phyloP scores from a whole-genome alignment of 2,797 vertebrate genomes.

The Sparus aurata region DNA sequence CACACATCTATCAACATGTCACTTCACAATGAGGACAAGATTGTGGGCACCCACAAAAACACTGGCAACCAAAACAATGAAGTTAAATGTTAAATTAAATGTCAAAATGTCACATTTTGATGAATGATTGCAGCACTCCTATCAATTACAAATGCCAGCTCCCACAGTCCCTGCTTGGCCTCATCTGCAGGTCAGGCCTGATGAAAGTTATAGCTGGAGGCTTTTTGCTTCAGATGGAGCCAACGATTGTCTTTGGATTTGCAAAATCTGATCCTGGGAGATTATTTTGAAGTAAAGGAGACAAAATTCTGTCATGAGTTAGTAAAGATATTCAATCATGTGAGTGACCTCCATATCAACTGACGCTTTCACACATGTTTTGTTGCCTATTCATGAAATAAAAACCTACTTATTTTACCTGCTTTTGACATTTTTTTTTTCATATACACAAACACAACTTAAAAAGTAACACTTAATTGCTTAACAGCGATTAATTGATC shows the following conservation, averaged over 20 bases:
- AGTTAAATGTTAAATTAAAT: neutral
- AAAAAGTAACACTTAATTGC: too few species aligned
- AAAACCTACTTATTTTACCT: neutral
- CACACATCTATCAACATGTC: neutral
- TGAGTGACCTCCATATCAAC: neutral
- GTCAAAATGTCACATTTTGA: neutral
- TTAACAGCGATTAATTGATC: too few species aligned
- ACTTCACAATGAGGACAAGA: neutral
- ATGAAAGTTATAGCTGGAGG: constrained; percentile 10
- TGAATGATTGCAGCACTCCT: neutral
- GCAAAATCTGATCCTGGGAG: neutral
- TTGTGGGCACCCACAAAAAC: neutral
- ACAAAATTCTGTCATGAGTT: neutral
- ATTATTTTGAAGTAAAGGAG: neutral
- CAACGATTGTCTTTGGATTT: neutral
- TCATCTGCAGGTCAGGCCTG: neutral
- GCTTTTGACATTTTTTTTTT: neutral
- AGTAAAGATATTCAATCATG: neutral
- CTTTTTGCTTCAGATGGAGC: neutral
- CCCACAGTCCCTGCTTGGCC: neutral
- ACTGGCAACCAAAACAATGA: neutral
- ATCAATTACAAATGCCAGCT: neutral
- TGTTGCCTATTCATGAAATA: neutral
- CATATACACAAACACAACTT: too few species aligned
- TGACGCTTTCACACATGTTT: neutral